phyloP scores from a whole-genome alignment of 2,888 invertebrate genomes.

The Polymixis flavicincta region DNA sequence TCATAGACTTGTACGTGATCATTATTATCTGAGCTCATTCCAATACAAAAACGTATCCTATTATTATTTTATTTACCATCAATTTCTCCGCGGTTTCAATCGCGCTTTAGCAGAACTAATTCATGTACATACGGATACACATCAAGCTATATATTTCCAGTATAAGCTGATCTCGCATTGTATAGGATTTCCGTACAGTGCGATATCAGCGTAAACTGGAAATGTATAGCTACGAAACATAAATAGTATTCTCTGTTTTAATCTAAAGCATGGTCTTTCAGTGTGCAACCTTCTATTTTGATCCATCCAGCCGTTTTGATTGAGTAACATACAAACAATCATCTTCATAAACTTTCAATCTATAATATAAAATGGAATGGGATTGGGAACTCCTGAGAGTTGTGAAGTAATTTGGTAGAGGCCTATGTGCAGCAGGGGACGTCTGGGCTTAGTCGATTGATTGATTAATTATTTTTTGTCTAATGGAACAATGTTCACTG shows the following conservation, averaged over 20 bases:
- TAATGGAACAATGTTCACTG: constrained; percentile 27
- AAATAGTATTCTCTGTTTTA: too few relatives aligned
- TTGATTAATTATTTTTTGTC: constrained; percentile 49
- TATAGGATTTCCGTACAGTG: too few relatives aligned
- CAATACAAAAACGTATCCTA: not conserved
- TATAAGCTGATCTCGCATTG: too few relatives aligned
- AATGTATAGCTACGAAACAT: too few relatives aligned
- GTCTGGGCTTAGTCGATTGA: constrained; percentile 29
- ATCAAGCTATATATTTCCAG: too few relatives aligned
- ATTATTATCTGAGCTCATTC: constrained; percentile 39
- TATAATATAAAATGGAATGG: not conserved
- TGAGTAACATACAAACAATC: not conserved
- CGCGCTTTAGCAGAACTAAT: not conserved
- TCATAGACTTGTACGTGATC: constrained; percentile 53
- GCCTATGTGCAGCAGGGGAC: constrained; percentile 13
- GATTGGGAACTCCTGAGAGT: constrained; percentile 9
- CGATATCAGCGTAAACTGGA: too few relatives aligned
- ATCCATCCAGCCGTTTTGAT: not conserved
- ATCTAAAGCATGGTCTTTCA: not conserved
- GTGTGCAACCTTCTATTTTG: not conserved
- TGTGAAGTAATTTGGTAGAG: constrained; percentile 9
- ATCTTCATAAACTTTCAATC: not conserved
- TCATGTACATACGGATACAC: too few relatives aligned
- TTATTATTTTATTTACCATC: not conserved
- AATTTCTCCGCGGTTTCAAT: not conserved